phyloP scores from a whole-genome alignment of 1,140 invertebrate genomes.

The Drosophila grimshawi region DNA sequence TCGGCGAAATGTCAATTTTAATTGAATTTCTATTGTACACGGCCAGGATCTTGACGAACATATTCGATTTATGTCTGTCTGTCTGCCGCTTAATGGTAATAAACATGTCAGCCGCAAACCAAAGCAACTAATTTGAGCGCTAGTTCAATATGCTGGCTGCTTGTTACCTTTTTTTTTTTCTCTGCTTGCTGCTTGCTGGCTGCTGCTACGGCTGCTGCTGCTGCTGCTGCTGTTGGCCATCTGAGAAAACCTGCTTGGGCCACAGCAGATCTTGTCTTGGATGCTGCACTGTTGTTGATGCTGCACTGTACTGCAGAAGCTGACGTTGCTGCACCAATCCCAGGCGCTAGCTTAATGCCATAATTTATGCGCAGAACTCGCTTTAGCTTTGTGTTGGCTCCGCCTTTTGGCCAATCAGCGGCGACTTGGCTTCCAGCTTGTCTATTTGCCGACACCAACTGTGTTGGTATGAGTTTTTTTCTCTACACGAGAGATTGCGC shows the following conservation, averaged over 20 bases:
- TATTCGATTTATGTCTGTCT: conserved; percentile 62
- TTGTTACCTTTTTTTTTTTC: not conserved
- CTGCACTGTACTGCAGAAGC: conserved; percentile 40
- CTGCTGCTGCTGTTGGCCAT: conserved; percentile 1
- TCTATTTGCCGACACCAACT: conserved; percentile 34
- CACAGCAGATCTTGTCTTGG: conserved; percentile 41
- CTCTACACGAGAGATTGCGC: not conserved
- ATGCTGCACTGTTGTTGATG: conserved; percentile 31
- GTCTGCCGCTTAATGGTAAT: conserved; percentile 50
- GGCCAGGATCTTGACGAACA: conserved; percentile 43
- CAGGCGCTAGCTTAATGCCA: conserved; percentile 77
- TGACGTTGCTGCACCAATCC: conserved; percentile 68
- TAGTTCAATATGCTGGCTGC: conserved; percentile 33
- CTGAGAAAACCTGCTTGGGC: conserved; percentile 40
- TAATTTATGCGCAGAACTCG: conserved; percentile 81
- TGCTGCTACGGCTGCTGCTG: conserved; percentile 1
- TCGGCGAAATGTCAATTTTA: conserved; percentile 74
- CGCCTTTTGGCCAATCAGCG: conserved; percentile 78
- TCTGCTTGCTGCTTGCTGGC: not conserved
- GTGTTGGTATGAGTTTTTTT: not conserved
- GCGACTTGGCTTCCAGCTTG: conserved; percentile 32
- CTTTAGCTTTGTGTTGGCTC: conserved; percentile 58
- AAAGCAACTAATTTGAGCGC: conserved; percentile 69
- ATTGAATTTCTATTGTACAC: conserved; percentile 79
- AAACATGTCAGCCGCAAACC: conserved; percentile 71